Percentiles rank a stretch among this genome's conserved stretches.
Evolutionary conservation across 2,113 vertebrate species (phyloP).

Genomic region (Podarcis cretensis): DNA sequence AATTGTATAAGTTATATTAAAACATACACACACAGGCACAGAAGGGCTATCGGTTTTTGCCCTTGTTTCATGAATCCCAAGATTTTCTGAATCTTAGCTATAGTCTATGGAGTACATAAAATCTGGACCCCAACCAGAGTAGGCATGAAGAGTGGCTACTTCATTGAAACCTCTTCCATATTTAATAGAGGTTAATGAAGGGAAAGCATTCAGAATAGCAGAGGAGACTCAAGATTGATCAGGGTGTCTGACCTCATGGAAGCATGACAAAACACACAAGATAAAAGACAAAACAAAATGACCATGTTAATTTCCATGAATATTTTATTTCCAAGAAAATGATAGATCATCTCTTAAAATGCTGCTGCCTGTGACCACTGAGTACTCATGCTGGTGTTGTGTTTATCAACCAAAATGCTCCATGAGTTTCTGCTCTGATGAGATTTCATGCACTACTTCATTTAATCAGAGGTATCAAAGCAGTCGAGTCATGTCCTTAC

Average conservation of each 20-base stretch:
- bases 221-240: background rate
- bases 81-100: background rate
- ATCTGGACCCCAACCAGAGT: slow-evolving; percentile 18
- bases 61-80: background rate
- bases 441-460: slow-evolving; percentile 49
- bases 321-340: slow-evolving; percentile 21
- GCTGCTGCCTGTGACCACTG: background rate
- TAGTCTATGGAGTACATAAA: background rate
- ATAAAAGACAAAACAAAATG: slow-evolving; percentile 23
- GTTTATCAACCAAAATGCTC: slow-evolving; percentile 9
- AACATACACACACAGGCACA: too few relatives aligned
- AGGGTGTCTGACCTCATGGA: slow-evolving; percentile 1
- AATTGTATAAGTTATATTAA: background rate
- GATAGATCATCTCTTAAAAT: slow-evolving; percentile 23
- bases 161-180: slow-evolving; percentile 33
- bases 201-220: slow-evolving; percentile 12
- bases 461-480: slow-evolving; percentile 27
- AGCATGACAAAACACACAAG: background rate
- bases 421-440: slow-evolving; percentile 47
- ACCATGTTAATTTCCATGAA: slow-evolving; percentile 7
- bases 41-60: background rate
- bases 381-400: background rate
- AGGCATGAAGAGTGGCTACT: slow-evolving; percentile 21
- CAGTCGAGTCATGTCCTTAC: slow-evolving; percentile 28
- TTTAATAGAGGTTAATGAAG: slow-evolving; percentile 47